phyloP scores from a whole-genome alignment of 2,113 vertebrate species.

The Amazona vittata region DNA sequence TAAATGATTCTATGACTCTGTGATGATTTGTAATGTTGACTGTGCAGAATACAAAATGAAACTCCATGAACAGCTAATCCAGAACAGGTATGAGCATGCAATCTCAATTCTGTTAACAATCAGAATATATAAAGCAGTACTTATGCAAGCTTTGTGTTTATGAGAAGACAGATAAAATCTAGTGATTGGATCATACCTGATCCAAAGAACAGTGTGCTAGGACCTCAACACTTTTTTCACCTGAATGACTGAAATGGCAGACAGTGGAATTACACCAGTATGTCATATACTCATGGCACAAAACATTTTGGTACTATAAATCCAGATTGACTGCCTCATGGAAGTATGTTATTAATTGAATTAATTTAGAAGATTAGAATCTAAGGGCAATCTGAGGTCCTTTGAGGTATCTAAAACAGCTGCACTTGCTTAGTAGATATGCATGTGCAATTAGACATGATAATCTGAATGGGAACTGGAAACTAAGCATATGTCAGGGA shows the following conservation, averaged over 20 bases:
- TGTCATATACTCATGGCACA: neutral
- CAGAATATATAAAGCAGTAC: neutral
- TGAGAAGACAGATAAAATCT: neutral
- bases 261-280: neutral
- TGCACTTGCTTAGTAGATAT: neutral
- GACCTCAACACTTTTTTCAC: neutral
- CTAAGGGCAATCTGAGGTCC: neutral
- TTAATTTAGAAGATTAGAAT: neutral
- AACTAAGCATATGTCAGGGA: neutral
- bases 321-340: neutral
- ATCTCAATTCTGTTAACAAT: neutral
- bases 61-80: neutral
- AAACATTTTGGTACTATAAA: neutral
- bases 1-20: neutral
- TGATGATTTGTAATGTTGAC: neutral
- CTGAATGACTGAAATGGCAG: neutral
- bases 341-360: neutral
- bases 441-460: neutral
- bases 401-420: neutral
- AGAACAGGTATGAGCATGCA: neutral
- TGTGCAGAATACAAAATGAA: neutral
- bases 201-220: neutral
- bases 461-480: neutral
- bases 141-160: neutral
- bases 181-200: neutral